Base-by-base conservation (phyloP, 2,797 vertebrate genomes). In the Bradypus variegatus region DNA sequence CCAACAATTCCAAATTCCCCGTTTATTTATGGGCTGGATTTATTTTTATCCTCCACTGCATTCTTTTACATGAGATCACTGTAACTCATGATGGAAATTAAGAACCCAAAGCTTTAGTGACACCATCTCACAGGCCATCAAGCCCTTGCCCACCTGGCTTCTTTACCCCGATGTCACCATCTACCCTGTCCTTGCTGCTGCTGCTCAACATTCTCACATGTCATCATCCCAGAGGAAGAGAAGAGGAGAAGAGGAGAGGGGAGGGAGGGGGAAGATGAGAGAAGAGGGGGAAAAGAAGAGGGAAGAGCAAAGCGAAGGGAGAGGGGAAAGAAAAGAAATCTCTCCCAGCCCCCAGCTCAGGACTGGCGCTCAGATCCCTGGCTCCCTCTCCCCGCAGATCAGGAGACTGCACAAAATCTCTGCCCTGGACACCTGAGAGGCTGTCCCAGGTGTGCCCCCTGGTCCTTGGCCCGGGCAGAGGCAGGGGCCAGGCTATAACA, bases 41-140 rank as follows among this genome's bases (percentile, higher is more conserved):
- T 96, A 96, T 95, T 96, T 95, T 95, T 95, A 94, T 93, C 94
- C 60, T 88, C 73, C 53, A 55, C 65, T 16, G 79, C 75, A 82
- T 94, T 95, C 91, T 94, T 94, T 87, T 36, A 65, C 91, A 90
- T 93, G 94, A 94, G 58, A 83, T 96, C 94, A 94, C 92, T 88
- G 90, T 84, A 93, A 87, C 93, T 94, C 89, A 58, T 88, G 83
- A 94, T 85, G 90, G 92, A 80, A 94, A 90, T 86, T 65, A 92
- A 94, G 92, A 91, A 38, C 53, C 73, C 88, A 48, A 69, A 50
- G 65, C 89, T 90, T 93, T 78, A 84, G 77, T 78, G 82, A 86
- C 88, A 91, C 83, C 21, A 62, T 90, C 85, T 92, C 64, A 21
- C 29, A 64, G 88, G 77, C 76, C 89, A 33, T 53, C 86, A 58